phyloP scores from a whole-genome alignment of 2,113 vertebrate genomes.

The Heliornis fulica region DNA sequence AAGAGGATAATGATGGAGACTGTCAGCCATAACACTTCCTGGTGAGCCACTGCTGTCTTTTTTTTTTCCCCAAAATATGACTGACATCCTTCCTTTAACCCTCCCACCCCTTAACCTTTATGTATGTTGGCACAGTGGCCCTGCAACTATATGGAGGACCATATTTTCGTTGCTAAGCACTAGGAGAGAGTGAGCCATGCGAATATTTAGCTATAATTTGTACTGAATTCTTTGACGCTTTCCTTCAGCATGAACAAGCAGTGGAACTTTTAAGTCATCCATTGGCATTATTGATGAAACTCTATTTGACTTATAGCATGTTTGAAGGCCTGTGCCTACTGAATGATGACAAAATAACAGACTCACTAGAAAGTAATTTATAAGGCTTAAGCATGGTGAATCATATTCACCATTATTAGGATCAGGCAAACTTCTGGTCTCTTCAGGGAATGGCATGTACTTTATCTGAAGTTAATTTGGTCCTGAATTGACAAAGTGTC shows the following conservation, averaged over 20 bases:
- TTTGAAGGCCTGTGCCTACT: background rate
- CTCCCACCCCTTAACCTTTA: background rate
- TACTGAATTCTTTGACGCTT: conserved; percentile 32
- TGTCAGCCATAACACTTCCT: conserved; percentile 3
- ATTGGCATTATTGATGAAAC: background rate
- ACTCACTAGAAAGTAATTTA: background rate
- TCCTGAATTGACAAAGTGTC: background rate
- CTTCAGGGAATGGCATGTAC: background rate
- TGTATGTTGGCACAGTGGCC: background rate
- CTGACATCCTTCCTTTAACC: conserved; percentile 28
- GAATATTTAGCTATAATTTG: background rate
- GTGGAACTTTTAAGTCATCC: conserved; percentile 25
- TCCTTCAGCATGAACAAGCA: background rate
- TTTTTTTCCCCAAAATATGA: conserved; percentile 25
- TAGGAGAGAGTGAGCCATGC: background rate
- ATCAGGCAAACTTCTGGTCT: background rate
- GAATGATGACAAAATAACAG: background rate
- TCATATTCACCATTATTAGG: background rate
- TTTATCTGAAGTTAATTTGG: background rate
- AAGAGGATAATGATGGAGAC: conserved; percentile 16
- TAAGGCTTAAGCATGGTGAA: background rate
- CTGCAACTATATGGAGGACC: background rate
- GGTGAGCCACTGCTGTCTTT: background rate
- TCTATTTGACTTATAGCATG: background rate
- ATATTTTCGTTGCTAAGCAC: background rate